A percentile compares a stretch with the other conserved stretches of the same genome.
These are phyloP conservation scores for Pangasianodon hypophthalmus DNA, from an alignment of 2,113 vertebrate genomes.

Conservation along the genomic window DNA sequence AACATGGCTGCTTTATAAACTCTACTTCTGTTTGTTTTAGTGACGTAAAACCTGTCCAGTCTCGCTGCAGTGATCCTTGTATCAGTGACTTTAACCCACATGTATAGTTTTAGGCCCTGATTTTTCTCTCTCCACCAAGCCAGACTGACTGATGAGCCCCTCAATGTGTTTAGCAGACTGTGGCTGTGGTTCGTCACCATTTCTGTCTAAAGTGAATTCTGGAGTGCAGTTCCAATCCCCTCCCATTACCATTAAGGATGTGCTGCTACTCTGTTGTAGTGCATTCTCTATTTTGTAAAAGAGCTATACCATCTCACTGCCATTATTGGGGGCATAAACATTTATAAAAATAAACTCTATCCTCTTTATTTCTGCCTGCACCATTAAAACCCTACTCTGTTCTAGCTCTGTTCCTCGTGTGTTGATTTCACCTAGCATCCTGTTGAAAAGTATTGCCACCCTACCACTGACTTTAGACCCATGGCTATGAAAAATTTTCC, in stretches of 20 bases:
- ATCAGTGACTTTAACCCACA: background rate
- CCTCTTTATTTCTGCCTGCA: background rate
- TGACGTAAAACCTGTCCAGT: background rate
- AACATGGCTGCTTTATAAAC: background rate
- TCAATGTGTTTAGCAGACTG: background rate
- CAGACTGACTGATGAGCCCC: background rate
- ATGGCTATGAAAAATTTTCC: background rate
- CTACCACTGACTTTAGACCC: background rate
- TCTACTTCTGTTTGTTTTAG: background rate
- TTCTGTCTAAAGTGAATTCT: background rate
- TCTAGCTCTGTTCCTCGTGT: background rate
- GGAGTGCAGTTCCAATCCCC: background rate
- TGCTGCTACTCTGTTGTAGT: background rate
- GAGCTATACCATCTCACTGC: background rate
- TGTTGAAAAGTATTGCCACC: background rate
- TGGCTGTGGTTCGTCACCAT: background rate
- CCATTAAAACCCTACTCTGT: background rate
- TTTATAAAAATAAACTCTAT: background rate
- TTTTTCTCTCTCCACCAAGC: no score
- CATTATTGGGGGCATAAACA: background rate
- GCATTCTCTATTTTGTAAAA: slow-evolving; percentile 9
- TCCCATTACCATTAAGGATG: background rate
- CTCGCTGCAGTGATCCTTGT: background rate
- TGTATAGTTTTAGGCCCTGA: no score
- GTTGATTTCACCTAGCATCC: background rate